A percentile compares a stretch with the other conserved stretches of the same genome.
These are phyloP conservation scores for Zenarchopterus dispar DNA, from an alignment of 2,797 vertebrate species.

Conservation along the genomic window DNA sequence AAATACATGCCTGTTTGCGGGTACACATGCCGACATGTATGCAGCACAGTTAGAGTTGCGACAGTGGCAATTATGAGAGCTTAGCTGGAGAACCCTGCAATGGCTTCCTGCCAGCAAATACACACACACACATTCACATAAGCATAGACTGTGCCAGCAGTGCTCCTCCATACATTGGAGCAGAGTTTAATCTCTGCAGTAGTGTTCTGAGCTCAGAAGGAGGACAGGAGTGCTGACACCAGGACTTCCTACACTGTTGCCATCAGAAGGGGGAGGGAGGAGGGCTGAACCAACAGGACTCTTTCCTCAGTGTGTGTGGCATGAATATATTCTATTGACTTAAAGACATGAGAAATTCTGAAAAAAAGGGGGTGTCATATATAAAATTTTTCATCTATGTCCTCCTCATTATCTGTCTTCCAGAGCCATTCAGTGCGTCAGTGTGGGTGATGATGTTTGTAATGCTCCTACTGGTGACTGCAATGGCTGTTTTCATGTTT, in stretches of 20 bases:
- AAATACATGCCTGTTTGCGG: neutral
- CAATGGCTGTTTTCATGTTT: slow-evolving; percentile 98
- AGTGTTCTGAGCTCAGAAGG: slow-evolving; percentile 71
- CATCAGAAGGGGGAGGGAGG: slow-evolving; percentile 30
- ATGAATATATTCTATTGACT: slow-evolving; percentile 3
- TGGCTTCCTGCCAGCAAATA: slow-evolving; percentile 61
- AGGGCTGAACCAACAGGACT: slow-evolving; percentile 36
- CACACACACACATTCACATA: slow-evolving; percentile 8
- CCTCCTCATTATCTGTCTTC: slow-evolving; percentile 12
- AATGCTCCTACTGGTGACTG: slow-evolving; percentile 96
- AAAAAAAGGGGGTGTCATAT: neutral
- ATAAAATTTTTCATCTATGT: slow-evolving; percentile 22
- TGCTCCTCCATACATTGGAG: slow-evolving; percentile 72
- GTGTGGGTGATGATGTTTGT: slow-evolving; percentile 99
- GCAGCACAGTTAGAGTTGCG: slow-evolving; percentile 62
- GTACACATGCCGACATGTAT: slow-evolving; percentile 34
- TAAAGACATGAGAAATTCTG: slow-evolving; percentile 5
- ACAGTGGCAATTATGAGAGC: slow-evolving; percentile 74
- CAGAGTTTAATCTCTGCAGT: slow-evolving; percentile 78
- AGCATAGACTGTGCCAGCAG: slow-evolving; percentile 47
- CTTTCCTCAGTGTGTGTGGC: neutral
- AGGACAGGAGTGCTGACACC: slow-evolving; percentile 78
- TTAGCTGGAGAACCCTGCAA: slow-evolving; percentile 64
- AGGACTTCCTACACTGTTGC: slow-evolving; percentile 58
- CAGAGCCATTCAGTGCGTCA: slow-evolving; percentile 98